Percentiles rank a stretch among this genome's conserved stretches.
Evolutionary conservation across 2,888 invertebrate genomes (phyloP).

Genomic region (Xestoiulus laeticollis): DNA sequence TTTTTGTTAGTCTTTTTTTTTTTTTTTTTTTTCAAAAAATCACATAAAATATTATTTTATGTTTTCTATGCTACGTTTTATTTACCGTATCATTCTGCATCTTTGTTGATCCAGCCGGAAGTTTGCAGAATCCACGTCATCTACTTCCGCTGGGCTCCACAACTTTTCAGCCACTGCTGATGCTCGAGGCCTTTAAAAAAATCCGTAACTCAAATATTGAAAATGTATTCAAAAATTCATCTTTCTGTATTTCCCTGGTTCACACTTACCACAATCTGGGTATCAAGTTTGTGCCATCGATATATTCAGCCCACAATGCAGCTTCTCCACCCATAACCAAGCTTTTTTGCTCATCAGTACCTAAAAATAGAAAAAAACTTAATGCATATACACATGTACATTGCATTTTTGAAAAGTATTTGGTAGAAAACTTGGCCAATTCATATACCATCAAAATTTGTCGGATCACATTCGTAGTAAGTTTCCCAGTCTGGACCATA

Average conservation of each 20-base stretch:
- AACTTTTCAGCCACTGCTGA: constrained; percentile 59
- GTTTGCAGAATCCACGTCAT: constrained; percentile 57
- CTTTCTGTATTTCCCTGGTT: too few species aligned
- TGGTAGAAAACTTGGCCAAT: neutral
- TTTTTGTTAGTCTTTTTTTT: too few species aligned
- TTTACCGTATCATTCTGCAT: constrained; percentile 59
- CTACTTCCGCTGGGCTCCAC: constrained; percentile 57
- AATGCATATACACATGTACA: neutral
- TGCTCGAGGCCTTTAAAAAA: constrained; percentile 58
- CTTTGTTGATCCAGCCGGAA: constrained; percentile 59
- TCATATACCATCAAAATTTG: constrained; percentile 60
- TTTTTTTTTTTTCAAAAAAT: too few species aligned
- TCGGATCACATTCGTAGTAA: constrained; percentile 68
- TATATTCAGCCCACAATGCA: constrained; percentile 81
- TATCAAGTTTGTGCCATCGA: constrained; percentile 70
- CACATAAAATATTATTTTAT: too few species aligned
- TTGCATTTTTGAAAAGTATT: neutral
- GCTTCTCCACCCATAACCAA: constrained; percentile 79
- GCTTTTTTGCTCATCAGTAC: constrained; percentile 58
- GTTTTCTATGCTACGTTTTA: neutral
- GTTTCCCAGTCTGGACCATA: constrained; percentile 76
- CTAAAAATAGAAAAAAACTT: constrained; percentile 46
- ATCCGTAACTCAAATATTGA: neutral
- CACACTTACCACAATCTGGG: constrained; percentile 71
- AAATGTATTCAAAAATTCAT: neutral